Evolutionary conservation across 2,888 invertebrate species (phyloP), one percentile per base, ranked within the genome.

Genomic region (Monochamus alternatus): DNA sequence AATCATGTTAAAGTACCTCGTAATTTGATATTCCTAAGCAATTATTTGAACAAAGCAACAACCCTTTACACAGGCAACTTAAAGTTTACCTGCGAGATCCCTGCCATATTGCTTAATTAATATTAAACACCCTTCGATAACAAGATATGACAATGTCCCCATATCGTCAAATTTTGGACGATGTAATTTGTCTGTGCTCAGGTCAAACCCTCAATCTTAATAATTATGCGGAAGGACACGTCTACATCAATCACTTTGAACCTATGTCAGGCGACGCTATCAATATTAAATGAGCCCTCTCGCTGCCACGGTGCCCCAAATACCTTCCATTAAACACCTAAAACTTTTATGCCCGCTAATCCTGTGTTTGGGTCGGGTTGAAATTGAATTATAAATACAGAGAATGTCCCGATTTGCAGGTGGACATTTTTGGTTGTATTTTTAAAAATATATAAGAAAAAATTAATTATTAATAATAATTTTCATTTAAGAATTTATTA

Each of bases 181-280:
- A 62, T 32, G 47, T 47, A 31, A 64, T 64, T 64, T 64, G 31
- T 47, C 64, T 47, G 32, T 64, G 30, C 30, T 51, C n/a, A 55
- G 52, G 47, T 66, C 65, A 52, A 66, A 44, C 66, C n/a, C 31
- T 66, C 65, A 52, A 52, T 47, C 66, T 52, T n/a, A 66, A 66
- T 66, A 44, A 66, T 66, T 44, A 66, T 52, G 51, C 14, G 51
- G 14, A 10, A 52, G 32, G 52, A 55, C 38, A 66, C 3, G n/a
- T 52, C 52, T 14, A 52, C 51, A 60, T 66, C 8, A 51, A 51
- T 31, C 22, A 55, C 55, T 52, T 52, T 52, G 9, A 66, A 14
- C 66, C 66, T 51, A 47, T 52, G 52, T 66, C 66, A 52, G 52
- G 32, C 12, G 3, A 38, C 66, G 10, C 30, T 52, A 31, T 55